Evolutionary conservation across 2,888 invertebrate species (phyloP), one percentile per base, ranked within the genome.

Genomic region (Ectobius pallidus): DNA sequence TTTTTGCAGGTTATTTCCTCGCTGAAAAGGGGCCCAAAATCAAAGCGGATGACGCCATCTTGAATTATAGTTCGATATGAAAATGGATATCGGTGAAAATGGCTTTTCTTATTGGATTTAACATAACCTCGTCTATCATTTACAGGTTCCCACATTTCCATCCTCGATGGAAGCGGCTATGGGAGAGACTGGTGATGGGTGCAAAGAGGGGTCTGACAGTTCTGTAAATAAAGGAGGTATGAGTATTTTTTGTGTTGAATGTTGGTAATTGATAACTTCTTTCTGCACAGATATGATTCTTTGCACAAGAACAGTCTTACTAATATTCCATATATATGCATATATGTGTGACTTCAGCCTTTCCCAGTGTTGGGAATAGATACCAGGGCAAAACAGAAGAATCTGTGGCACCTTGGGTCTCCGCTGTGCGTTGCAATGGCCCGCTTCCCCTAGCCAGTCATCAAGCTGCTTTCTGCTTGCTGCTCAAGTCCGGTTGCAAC

Each of bases 121-220:
- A 68, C 58, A 68, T 68, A 72, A 49, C 65, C 52, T 72, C 52
- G 25, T 32, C 61, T 69, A 61, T 39, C 18, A 62, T 3, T 73
- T 69, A n/a, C 20, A 73, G 73, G 62, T 18, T 73, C 30, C 18
- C 27, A 22, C 34, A 52, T 18, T 39, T 20, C 18, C 49, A 2
- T 25, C 62, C 25, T 72, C 72, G 67, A 75, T 77, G 77, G 76
- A 76, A 73, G 69, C 74, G 27, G 73, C 69, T 68, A 74, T 74
- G 75, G 77, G 74, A 30, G 75, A 77, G 52, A 68, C 67, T n/a
- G 67, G 52, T 7, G 74, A 75, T 72, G 75, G 58, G 46, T 72
- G 73, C 44, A 74, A 73, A 55, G 74, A 74, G 68, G 72, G 63
- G 22, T 52, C 68, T 20, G 65, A 44, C 20, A 55, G 65, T 58